phyloP scores from a whole-genome alignment of 2,113 vertebrate genomes.

The Aspidoscelis tigris region DNA sequence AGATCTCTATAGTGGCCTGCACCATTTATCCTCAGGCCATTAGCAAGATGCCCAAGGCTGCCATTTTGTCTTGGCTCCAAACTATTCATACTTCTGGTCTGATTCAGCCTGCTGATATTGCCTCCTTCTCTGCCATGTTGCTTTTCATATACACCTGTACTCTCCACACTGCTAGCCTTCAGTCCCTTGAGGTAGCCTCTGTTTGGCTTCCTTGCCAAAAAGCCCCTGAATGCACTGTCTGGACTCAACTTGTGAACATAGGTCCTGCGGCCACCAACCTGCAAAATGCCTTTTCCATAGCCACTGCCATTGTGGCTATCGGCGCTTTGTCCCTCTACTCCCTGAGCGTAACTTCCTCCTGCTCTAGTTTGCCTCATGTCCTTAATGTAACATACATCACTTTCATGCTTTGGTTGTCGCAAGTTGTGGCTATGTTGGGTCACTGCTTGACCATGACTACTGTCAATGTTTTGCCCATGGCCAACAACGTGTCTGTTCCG shows the following conservation, averaged over 20 bases:
- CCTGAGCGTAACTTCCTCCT: not conserved
- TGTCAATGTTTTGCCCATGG: not conserved
- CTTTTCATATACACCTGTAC: too few species aligned
- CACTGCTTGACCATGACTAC: not conserved
- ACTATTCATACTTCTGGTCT: not conserved
- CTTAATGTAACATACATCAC: not conserved
- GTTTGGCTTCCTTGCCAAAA: not conserved
- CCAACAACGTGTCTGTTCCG: not conserved
- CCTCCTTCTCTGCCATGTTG: not conserved
- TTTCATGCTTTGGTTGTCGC: not conserved
- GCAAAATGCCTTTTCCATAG: conserved; percentile 4
- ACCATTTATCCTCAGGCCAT: not conserved
- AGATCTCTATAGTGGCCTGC: not conserved
- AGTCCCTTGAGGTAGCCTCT: not conserved
- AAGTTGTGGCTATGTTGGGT: not conserved
- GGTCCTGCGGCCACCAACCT: not conserved
- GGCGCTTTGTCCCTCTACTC: not conserved
- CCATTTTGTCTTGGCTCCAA: not conserved
- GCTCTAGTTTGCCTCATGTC: not conserved
- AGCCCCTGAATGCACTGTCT: not conserved
- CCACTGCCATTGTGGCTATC: not conserved
- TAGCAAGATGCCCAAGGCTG: not conserved
- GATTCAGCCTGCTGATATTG: not conserved
- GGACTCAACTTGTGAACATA: not conserved
- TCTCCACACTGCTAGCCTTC: not conserved